Conservation (phyloP, 1,140 invertebrate genomes). For the Drosophila melanica region DNA sequence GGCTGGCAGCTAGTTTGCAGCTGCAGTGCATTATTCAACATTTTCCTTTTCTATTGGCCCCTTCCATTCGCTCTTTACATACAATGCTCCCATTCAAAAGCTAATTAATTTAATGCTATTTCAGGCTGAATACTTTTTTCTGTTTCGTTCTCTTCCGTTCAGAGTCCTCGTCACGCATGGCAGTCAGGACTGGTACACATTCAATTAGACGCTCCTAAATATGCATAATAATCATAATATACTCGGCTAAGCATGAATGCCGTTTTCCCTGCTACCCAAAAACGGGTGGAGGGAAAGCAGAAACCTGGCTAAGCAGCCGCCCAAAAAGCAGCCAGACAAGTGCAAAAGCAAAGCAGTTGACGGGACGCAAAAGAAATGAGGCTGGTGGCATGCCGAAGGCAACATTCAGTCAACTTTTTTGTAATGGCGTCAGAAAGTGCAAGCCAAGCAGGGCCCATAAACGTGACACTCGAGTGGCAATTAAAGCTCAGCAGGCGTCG, state of each 20-base stretch:
- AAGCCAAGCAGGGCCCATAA: constrained; percentile 68
- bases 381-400: constrained; percentile 4
- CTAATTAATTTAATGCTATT: constrained; percentile 69
- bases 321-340: background rate
- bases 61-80: background rate
- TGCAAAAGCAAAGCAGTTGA: background rate
- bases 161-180: constrained; percentile 16
- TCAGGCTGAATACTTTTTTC: constrained; percentile 37
- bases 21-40: background rate
- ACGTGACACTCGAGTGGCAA: constrained; percentile 72
- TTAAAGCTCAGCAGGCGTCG: constrained; percentile 53
- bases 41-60: too few species aligned
- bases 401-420: constrained; percentile 53
- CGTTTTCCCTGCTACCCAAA: constrained; percentile 45
- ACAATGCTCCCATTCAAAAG: constrained; percentile 11
- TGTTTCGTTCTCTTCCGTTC: background rate
- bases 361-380: background rate
- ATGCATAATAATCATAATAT: constrained; percentile 69
- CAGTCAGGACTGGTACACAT: constrained; percentile 43
- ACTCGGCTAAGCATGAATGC: constrained; percentile 61
- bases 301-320: constrained; percentile 18
- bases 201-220: constrained; percentile 73
- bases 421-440: constrained; percentile 73
- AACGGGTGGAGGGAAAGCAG: constrained; percentile 5
- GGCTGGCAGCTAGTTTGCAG: background rate